These are phyloP conservation scores for Anoplophora glabripennis DNA, from an alignment of 1,140 invertebrate species.

Conservation along the genomic window DNA sequence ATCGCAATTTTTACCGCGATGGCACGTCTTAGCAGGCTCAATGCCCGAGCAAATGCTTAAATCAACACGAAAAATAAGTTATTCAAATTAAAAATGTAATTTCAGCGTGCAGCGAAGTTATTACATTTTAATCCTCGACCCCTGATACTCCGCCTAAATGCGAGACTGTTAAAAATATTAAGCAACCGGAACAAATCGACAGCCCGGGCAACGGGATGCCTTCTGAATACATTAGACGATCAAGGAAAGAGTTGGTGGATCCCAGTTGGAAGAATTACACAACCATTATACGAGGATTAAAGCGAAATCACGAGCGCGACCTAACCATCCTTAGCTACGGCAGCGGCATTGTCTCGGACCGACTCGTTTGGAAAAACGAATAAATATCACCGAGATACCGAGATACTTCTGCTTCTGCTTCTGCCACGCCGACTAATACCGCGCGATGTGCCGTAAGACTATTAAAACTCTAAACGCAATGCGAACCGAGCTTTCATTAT, in stretches of 20 bases:
- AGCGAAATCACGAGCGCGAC: constrained; percentile 46
- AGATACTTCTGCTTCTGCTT: constrained; percentile 42
- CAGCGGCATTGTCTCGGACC: constrained; percentile 47
- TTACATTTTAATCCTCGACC: constrained; percentile 50
- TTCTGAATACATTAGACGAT: constrained; percentile 18
- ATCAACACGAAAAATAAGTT: constrained; percentile 66
- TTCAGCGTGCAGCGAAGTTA: constrained; percentile 49
- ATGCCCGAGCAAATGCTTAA: constrained; percentile 54
- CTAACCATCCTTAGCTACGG: constrained; percentile 38
- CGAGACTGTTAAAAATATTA: constrained; percentile 47
- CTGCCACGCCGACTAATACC: constrained; percentile 43
- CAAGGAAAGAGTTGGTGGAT: constrained; percentile 17
- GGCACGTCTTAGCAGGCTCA: constrained; percentile 59
- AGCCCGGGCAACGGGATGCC: constrained; percentile 16
- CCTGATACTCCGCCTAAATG: constrained; percentile 42
- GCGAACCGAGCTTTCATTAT: constrained; percentile 44
- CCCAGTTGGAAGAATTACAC: constrained; percentile 34
- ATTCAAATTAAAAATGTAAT: constrained; percentile 67
- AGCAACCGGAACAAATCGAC: constrained; percentile 47
- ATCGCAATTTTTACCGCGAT: constrained; percentile 63
- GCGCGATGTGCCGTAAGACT: constrained; percentile 44
- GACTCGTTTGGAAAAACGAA: constrained; percentile 50
- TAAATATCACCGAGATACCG: constrained; percentile 44
- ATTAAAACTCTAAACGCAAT: constrained; percentile 48
- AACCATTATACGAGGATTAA: constrained; percentile 50